Percentiles rank a stretch among this genome's conserved stretches.
These are phyloP conservation scores for Gobius niger DNA, from an alignment of 2,113 vertebrate genomes.

Conservation along the genomic window DNA sequence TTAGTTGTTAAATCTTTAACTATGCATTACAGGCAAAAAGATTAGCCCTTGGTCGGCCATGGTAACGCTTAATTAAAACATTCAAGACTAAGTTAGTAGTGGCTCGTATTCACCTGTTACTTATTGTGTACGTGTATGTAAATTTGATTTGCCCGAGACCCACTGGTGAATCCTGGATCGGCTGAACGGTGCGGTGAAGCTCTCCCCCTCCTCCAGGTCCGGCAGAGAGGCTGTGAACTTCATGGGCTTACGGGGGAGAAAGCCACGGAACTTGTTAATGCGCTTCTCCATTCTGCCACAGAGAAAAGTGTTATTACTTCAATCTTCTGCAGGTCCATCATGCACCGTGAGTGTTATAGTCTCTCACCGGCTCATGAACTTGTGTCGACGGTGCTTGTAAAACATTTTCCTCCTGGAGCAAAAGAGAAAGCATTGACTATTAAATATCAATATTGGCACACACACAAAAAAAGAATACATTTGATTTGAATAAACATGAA, in stretches of 20 bases:
- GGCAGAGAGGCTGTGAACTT: constrained; percentile 89
- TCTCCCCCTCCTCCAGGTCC: constrained; percentile 94
- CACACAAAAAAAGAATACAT: not conserved
- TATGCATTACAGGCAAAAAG: no score
- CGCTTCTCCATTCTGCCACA: constrained; percentile 89
- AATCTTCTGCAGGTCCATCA: not conserved
- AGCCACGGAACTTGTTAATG: constrained; percentile 91
- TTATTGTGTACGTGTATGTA: no score
- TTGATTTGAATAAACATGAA: not conserved
- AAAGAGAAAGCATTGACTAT: not conserved
- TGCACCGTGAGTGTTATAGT: not conserved
- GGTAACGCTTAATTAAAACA: no score
- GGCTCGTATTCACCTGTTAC: no score
- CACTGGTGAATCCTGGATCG: constrained; percentile 94
- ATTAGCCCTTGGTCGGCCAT: no score
- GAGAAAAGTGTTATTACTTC: constrained; percentile 4
- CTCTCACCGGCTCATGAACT: constrained; percentile 93
- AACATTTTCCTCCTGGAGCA: constrained; percentile 96
- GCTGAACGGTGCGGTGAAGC: constrained; percentile 95
- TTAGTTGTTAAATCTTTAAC: no score
- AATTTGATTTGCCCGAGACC: constrained; percentile 59
- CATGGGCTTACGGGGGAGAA: constrained; percentile 94
- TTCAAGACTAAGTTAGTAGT: no score
- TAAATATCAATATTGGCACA: not conserved
- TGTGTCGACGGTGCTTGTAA: constrained; percentile 90